phyloP scores from a whole-genome alignment of 2,888 invertebrate species.

The Sepioteuthis lessoniana region DNA sequence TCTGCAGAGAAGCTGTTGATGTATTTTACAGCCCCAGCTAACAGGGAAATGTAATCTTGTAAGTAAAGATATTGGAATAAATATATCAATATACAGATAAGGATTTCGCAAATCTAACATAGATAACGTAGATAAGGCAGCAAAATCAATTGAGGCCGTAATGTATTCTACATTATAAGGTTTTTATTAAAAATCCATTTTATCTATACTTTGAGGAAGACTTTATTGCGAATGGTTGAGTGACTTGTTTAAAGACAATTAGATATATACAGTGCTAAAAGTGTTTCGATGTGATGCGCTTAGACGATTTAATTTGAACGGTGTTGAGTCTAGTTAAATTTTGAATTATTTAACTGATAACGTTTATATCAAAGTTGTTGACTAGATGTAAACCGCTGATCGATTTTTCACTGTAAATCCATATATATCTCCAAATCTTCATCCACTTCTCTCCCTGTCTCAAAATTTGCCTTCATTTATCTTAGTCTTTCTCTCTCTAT shows the following conservation, averaged over 20 bases:
- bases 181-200: conserved; percentile 4
- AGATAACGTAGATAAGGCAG: too few species aligned
- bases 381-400: too few species aligned
- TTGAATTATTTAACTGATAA: too few species aligned
- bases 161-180: background rate
- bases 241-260: background rate
- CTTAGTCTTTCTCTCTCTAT: too few species aligned
- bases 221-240: background rate
- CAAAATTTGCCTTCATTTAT: too few species aligned
- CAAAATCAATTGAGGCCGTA: background rate
- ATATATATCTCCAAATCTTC: too few species aligned
- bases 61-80: background rate
- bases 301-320: background rate
- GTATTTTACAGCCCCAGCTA: too few species aligned
- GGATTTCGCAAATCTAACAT: background rate
- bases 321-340: background rate
- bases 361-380: too few species aligned
- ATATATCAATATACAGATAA: background rate
- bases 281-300: background rate
- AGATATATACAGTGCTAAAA: background rate
- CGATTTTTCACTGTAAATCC: too few species aligned
- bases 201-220: background rate
- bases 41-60: too few species aligned
- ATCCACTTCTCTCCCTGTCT: too few species aligned
- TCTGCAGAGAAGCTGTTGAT: too few species aligned